Conservation (phyloP, 2,888 invertebrate species). For the Coenonympha glycerion region DNA sequence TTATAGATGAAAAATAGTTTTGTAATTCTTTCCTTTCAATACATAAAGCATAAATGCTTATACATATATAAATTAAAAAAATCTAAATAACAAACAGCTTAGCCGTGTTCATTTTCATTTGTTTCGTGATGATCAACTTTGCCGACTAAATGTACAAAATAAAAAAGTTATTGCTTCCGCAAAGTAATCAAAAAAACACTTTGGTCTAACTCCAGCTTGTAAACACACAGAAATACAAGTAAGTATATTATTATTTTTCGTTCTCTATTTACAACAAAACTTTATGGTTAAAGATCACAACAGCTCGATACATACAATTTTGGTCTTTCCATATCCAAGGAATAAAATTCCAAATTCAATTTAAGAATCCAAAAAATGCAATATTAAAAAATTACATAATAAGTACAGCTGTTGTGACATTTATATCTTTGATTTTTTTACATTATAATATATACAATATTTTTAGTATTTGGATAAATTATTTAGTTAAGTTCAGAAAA, state of each 20-base stretch:
- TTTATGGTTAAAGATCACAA: not conserved
- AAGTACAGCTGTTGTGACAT: not conserved
- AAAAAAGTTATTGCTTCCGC: constrained; percentile 34
- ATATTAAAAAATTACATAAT: too few relatives aligned
- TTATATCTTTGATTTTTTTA: constrained; percentile 23
- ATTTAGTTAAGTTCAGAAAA: constrained; percentile 46
- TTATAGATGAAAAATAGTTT: too few relatives aligned
- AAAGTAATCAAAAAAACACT: constrained; percentile 72
- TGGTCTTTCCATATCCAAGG: not conserved
- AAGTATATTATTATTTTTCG: constrained; percentile 19
- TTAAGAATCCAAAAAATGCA: too few relatives aligned
- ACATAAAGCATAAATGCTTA: constrained; percentile 28
- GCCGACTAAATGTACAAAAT: constrained; percentile 57
- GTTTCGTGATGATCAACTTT: constrained; percentile 55
- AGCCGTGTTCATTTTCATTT: constrained; percentile 51
- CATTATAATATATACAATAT: constrained; percentile 22
- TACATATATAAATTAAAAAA: constrained; percentile 33
- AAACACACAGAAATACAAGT: constrained; percentile 50
- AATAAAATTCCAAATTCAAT: too few relatives aligned
- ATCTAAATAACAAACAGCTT: constrained; percentile 38
- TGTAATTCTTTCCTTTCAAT: not conserved
- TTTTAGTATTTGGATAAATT: constrained; percentile 36
- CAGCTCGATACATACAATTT: too few relatives aligned
- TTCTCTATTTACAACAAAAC: constrained; percentile 28
- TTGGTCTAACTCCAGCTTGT: constrained; percentile 82